Conservation (phyloP, 2,797 vertebrate species). For the Alexandromys oeconomus region DNA sequence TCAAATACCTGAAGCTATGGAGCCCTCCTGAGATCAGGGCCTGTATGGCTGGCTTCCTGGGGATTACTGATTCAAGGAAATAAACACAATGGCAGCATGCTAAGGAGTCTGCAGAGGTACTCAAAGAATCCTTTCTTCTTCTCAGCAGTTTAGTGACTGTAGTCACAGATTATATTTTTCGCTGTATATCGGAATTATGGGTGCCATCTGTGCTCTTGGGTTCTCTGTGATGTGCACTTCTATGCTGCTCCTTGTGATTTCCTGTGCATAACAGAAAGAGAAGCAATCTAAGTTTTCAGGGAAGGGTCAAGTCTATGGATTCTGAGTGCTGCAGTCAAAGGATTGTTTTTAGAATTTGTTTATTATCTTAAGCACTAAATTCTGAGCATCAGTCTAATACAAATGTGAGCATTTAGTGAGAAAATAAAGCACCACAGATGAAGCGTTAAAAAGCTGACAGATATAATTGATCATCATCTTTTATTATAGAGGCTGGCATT, state of each 20-base stretch:
- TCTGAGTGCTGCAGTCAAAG: not conserved
- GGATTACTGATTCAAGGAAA: not conserved
- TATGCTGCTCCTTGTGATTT: not conserved
- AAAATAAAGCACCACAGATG: not conserved
- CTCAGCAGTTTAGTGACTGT: not conserved
- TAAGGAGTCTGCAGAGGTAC: not conserved
- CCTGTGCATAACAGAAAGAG: not conserved
- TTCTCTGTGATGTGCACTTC: not conserved
- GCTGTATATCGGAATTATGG: not conserved
- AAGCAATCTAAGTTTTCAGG: not conserved
- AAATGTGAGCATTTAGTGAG: constrained; percentile 18
- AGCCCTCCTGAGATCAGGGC: not conserved
- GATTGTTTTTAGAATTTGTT: not conserved
- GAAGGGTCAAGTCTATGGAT: not conserved
- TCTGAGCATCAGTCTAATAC: not conserved
- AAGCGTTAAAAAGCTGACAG: not conserved
- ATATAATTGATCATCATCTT: not conserved
- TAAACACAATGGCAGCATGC: not conserved
- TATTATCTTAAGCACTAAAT: not conserved
- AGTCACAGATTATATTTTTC: constrained; percentile 21
- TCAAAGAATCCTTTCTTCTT: not conserved
- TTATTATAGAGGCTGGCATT: not conserved
- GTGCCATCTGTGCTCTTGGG: not conserved
- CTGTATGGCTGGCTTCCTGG: not conserved
- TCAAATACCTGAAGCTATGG: not conserved